phyloP scores from a whole-genome alignment of 2,113 vertebrate species.

The Equus przewalskii region DNA sequence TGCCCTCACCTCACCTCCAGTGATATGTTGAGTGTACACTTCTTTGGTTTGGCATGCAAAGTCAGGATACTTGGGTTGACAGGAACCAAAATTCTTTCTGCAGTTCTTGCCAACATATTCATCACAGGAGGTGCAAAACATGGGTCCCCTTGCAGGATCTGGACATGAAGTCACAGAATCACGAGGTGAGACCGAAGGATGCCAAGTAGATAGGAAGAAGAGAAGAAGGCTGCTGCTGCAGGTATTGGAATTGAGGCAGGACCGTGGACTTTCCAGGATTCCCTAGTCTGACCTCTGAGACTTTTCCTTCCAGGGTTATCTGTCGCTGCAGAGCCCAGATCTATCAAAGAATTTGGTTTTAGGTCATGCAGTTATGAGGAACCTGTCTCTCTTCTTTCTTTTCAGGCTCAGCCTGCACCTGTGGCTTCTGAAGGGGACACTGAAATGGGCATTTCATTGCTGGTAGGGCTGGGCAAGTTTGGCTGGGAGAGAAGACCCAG shows the following conservation, averaged over 20 bases:
- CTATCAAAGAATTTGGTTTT: neutral
- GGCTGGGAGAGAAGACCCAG: neutral
- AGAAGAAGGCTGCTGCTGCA: accelerated
- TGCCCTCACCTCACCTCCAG: conserved; percentile 58
- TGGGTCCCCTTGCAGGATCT: neutral
- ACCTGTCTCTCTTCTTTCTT: neutral
- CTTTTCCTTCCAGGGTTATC: too few species aligned
- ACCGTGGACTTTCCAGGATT: neutral
- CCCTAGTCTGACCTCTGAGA: neutral
- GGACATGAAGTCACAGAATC: neutral
- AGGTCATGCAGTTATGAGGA: neutral
- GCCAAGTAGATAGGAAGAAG: neutral
- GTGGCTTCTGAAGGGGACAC: neutral
- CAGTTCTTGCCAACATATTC: conserved; percentile 62
- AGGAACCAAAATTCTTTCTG: conserved; percentile 65
- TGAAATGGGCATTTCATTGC: neutral
- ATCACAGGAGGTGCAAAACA: conserved; percentile 61
- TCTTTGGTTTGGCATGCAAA: conserved; percentile 74
- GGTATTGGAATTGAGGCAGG: neutral
- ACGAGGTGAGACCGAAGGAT: neutral
- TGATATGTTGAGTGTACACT: conserved; percentile 31
- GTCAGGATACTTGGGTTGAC: conserved; percentile 65
- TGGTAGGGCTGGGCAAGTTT: neutral
- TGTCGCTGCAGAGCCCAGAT: neutral
- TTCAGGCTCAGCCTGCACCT: neutral